These are phyloP conservation scores for Ochropleura plecta DNA, from an alignment of 2,888 invertebrate species.

Conservation along the genomic window DNA sequence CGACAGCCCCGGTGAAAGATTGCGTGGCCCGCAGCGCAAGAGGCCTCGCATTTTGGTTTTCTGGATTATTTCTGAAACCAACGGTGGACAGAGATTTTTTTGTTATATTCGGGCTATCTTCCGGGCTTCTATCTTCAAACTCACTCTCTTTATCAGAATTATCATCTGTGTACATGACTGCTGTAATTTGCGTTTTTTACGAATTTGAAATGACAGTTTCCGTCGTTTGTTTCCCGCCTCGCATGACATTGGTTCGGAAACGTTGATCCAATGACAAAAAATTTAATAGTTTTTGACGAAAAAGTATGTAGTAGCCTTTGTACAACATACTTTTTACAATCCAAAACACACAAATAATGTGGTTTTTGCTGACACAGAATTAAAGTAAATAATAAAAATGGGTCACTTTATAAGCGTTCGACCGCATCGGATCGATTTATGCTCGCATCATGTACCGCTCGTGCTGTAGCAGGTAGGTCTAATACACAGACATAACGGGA, in stretches of 20 bases:
- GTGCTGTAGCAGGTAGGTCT: constrained; percentile 59
- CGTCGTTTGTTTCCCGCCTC: constrained; percentile 77
- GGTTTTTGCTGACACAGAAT: neutral
- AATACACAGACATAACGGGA: constrained; percentile 70
- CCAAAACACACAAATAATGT: neutral
- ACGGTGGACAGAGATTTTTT: constrained; percentile 86
- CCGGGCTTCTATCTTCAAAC: constrained; percentile 81
- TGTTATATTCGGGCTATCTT: constrained; percentile 81
- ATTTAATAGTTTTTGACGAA: constrained; percentile 15
- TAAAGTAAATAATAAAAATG: constrained; percentile 58
- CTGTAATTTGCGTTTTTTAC: constrained; percentile 63
- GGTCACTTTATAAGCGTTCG: constrained; percentile 69
- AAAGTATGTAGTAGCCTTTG: constrained; percentile 32
- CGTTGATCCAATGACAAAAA: constrained; percentile 40
- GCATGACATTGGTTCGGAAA: constrained; percentile 45
- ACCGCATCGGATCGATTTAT: constrained; percentile 75
- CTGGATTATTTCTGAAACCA: constrained; percentile 81
- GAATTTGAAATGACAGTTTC: constrained; percentile 71
- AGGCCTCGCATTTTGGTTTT: constrained; percentile 81
- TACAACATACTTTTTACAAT: constrained; percentile 1
- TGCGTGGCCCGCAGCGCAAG: constrained; percentile 85
- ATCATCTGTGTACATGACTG: constrained; percentile 86
- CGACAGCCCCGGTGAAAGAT: constrained; percentile 85
- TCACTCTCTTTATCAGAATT: constrained; percentile 87
- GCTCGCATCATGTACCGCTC: constrained; percentile 65